phyloP scores from a whole-genome alignment of 2,888 invertebrate genomes.

The Hylaea fasciaria region DNA sequence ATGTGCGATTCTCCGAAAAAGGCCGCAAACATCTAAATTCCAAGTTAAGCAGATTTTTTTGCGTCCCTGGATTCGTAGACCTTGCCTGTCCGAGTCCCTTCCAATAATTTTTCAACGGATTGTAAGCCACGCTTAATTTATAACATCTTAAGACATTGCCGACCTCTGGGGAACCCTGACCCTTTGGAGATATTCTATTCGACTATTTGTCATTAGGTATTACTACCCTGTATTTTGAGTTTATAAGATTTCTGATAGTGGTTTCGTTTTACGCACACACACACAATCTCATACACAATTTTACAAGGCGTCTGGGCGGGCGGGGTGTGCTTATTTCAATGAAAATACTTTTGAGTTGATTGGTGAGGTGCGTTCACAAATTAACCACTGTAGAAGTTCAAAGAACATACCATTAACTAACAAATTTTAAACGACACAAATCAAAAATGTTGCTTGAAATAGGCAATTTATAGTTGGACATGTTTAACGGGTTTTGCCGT shows the following conservation, averaged over 20 bases:
- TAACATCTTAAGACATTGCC: conserved; percentile 47
- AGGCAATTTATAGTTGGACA: too few species aligned
- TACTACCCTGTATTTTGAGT: conserved; percentile 37
- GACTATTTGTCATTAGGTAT: conserved; percentile 63
- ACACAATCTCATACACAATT: neutral
- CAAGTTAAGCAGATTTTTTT: conserved; percentile 12
- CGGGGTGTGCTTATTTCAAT: too few species aligned
- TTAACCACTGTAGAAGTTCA: too few species aligned
- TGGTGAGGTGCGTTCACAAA: too few species aligned
- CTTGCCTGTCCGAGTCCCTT: conserved; percentile 23
- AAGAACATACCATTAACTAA: too few species aligned
- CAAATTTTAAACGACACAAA: too few species aligned
- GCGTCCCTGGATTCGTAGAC: conserved; percentile 2
- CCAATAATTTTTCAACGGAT: conserved; percentile 43
- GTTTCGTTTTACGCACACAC: neutral
- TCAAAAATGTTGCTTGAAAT: too few species aligned
- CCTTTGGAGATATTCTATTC: conserved; percentile 45
- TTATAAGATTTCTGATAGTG: neutral
- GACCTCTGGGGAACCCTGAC: conserved; percentile 48
- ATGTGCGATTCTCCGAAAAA: neutral
- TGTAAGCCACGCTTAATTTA: conserved; percentile 47
- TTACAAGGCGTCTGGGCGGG: neutral
- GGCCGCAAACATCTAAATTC: conserved; percentile 7
- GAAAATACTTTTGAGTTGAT: too few species aligned
- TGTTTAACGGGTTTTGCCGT: too few species aligned